Conservation (phyloP, 2,797 vertebrate species). For the Epinephelus coioides region DNA sequence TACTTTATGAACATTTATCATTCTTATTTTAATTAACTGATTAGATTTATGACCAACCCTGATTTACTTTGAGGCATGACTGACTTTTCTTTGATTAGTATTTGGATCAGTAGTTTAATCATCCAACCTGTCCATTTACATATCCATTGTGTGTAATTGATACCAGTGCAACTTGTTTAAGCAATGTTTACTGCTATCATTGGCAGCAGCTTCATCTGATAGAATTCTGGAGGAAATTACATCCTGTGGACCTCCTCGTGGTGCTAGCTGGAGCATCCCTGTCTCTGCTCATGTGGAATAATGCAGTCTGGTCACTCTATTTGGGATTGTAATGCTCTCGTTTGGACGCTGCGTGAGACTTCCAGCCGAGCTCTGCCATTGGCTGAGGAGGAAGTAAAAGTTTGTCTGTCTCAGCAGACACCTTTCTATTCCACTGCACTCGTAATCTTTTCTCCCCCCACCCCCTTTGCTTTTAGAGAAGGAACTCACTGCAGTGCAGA, state of each 20-base stretch:
- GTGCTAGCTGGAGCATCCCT: slow-evolving; percentile 12
- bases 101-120: slow-evolving; percentile 15
- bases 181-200: slow-evolving; percentile 11
- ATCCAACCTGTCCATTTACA: background rate
- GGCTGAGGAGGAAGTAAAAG: slow-evolving; percentile 62
- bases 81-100: background rate
- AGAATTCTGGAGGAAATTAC: slow-evolving; percentile 11
- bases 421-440: slow-evolving; percentile 65
- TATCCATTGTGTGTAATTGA: background rate
- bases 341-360: slow-evolving; percentile 36
- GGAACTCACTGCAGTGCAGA: slow-evolving; percentile 82
- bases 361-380: slow-evolving; percentile 29
- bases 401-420: slow-evolving; percentile 72
- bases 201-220: slow-evolving; percentile 16
- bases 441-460: slow-evolving; percentile 51
- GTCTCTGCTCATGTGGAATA: slow-evolving; percentile 56
- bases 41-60: background rate
- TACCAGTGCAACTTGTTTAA: slow-evolving; percentile 2
- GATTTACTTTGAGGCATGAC: background rate
- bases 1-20: background rate
- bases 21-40: background rate
- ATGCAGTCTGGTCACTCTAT: slow-evolving; percentile 48
- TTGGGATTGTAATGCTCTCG: slow-evolving; percentile 19
- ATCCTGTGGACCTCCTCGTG: slow-evolving; percentile 24
- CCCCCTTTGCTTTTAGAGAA: slow-evolving; percentile 64